Conservation (phyloP, 2,113 vertebrate species). For the Alces alces region DNA sequence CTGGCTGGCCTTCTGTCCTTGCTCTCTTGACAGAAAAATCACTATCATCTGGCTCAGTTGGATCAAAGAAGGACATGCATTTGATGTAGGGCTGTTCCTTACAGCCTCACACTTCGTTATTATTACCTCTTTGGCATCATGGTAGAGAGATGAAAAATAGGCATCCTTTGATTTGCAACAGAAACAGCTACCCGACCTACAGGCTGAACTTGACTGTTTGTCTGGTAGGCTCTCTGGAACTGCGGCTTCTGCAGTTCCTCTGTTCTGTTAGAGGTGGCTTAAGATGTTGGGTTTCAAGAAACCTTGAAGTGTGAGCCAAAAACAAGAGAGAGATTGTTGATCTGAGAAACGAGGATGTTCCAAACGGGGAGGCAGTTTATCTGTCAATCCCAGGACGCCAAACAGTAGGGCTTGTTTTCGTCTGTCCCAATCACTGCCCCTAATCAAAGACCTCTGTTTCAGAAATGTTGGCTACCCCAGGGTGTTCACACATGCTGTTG, state of each 20-base stretch:
- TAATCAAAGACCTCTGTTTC: background rate
- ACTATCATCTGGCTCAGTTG: conserved; percentile 32
- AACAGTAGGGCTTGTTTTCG: background rate
- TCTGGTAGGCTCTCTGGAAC: background rate
- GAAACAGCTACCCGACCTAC: conserved; percentile 8
- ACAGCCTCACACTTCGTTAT: conserved; percentile 26
- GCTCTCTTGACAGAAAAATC: conserved; percentile 45
- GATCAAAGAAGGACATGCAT: conserved; percentile 40
- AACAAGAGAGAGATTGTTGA: background rate
- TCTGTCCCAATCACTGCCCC: background rate
- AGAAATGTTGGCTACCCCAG: background rate
- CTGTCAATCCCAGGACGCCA: background rate
- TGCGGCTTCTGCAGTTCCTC: background rate
- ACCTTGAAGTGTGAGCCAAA: conserved; percentile 1
- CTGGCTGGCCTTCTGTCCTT: background rate
- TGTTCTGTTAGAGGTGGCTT: background rate
- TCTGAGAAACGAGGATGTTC: background rate
- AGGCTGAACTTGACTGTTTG: background rate
- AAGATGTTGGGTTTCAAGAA: background rate
- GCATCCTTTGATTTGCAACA: background rate
- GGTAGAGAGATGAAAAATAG: conserved; percentile 31
- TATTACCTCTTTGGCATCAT: conserved; percentile 41
- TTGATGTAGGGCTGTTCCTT: background rate
- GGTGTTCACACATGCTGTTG: background rate
- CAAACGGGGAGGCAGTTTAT: background rate